Evolutionary conservation across 2,797 vertebrate genomes (phyloP).

Genomic region (Paedocypris micromegethes): DNA sequence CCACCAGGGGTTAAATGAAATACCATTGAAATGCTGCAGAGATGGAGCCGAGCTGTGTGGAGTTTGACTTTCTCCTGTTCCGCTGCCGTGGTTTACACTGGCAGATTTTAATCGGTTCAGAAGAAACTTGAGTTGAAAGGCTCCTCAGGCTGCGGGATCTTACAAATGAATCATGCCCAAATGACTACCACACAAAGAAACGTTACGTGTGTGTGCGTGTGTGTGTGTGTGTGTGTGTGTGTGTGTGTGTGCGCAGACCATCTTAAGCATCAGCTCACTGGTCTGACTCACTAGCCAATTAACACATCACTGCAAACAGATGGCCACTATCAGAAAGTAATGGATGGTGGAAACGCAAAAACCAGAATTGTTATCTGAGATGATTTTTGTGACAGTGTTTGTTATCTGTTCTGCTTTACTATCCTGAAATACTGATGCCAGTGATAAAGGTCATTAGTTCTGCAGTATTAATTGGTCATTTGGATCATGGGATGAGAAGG

Average conservation of each 20-base stretch:
- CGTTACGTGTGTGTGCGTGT: not conserved
- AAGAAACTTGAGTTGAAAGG: not conserved
- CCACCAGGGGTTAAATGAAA: not conserved
- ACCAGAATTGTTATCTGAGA: not conserved
- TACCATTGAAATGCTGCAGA: constrained; percentile 5
- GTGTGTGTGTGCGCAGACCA: not conserved
- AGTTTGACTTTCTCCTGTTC: not conserved
- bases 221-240: not conserved
- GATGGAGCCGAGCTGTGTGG: not conserved
- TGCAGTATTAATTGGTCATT: no score
- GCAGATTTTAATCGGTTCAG: constrained; percentile 12
- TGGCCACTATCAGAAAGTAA: constrained; percentile 30
- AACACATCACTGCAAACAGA: constrained; percentile 34
- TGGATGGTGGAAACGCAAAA: constrained; percentile 20
- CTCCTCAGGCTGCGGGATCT: not conserved
- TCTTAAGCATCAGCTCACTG: constrained; percentile 15
- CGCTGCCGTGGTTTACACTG: not conserved
- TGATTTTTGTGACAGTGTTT: constrained; percentile 1
- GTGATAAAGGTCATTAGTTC: constrained; percentile 6
- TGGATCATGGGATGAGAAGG: not conserved
- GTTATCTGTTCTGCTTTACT: constrained; percentile 11
- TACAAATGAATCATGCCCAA: constrained; percentile 12
- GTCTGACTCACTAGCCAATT: constrained; percentile 29
- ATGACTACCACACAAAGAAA: not conserved
- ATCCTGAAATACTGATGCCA: constrained; percentile 16